Percentiles rank a stretch among this genome's conserved stretches.
phyloP scores from a whole-genome alignment of 1,140 invertebrate species.

The Parapsyche elsis region DNA sequence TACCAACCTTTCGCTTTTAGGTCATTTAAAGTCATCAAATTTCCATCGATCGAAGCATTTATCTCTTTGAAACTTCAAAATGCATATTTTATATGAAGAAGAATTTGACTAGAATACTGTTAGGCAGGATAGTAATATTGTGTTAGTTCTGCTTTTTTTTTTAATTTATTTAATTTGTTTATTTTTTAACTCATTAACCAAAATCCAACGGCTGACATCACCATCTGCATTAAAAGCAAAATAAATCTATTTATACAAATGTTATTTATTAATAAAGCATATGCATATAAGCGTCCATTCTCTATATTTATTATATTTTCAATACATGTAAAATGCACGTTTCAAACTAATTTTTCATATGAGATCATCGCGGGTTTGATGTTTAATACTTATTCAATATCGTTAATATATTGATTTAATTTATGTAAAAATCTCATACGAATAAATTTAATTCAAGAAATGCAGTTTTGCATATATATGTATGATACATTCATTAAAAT shows the following conservation, averaged over 20 bases:
- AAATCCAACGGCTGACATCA: conserved; percentile 37
- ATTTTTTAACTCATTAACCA: conserved; percentile 33
- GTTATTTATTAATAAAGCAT: conserved; percentile 34
- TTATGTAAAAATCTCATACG: too few species aligned
- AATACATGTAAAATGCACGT: too few species aligned
- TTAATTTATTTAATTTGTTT: neutral
- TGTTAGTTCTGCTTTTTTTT: conserved; percentile 49
- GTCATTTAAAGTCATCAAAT: neutral
- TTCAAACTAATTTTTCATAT: too few species aligned
- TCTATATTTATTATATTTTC: too few species aligned
- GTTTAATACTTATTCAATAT: too few species aligned
- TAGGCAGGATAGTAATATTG: conserved; percentile 18
- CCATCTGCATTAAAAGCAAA: conserved; percentile 49
- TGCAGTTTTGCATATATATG: too few species aligned
- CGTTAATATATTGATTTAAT: too few species aligned
- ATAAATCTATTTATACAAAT: conserved; percentile 29
- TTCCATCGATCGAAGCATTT: neutral
- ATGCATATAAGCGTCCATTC: neutral
- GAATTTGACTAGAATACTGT: conserved; percentile 50
- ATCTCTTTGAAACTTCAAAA: conserved; percentile 23
- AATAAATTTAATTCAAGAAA: too few species aligned
- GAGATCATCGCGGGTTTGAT: too few species aligned
- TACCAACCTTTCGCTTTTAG: conserved; percentile 7
- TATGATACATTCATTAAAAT: too few species aligned
- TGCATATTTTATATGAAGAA: neutral